Evolutionary conservation across 2,888 invertebrate genomes (phyloP), one percentile per base, ranked within the genome.

Genomic region (Punctoribates punctum): DNA sequence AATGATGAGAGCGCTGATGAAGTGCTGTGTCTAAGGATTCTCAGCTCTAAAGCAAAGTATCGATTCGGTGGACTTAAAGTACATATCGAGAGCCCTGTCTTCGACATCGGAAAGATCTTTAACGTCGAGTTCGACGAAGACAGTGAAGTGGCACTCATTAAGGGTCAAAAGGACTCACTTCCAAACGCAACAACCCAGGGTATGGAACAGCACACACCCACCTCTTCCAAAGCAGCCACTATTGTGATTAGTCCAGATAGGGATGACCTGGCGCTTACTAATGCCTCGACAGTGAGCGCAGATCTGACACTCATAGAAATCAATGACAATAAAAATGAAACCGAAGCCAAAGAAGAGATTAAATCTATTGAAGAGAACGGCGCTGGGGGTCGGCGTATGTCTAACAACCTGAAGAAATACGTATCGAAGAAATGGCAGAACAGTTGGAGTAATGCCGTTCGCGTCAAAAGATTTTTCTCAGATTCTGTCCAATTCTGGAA

Each of bases 111-210:
- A n/a, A 76, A 76, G 42, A 34, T 76, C 23, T 76, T 76, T 29
- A 76, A 76, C 57, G 76, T 76, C 20, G 75, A 75, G 46, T 75
- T 75, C 34, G 75, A 75, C 29, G 67, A 75, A 23, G 75, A 75
- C 34, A 70, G 70, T 46, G 67, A 75, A 72, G 67, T 75, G 15
- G 34, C 75, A 11, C 46, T 75, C 46, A 75, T 75, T 29, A 75
- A 67, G 27, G 65, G 75, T 42, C 75, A 75, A 29, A 67, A 75
- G 46, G 38, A 67, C n/a, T n/a, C n/a, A n/a, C n/a, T n/a, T n/a
- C n/a, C n/a, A 3, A 48, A 48, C 15, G 20, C 13, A 13, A 42
- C 38, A 5, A 17, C n/a, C 42, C n/a, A n/a, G n/a, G n/a, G 5
- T 34, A 4, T n/a, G 8, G 74, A 42, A 20, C 17, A 60, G 20